A percentile compares a stretch with the other conserved stretches of the same genome.
These are phyloP conservation scores for Athetis lepigone DNA, from an alignment of 2,888 invertebrate genomes.

Conservation along the genomic window DNA sequence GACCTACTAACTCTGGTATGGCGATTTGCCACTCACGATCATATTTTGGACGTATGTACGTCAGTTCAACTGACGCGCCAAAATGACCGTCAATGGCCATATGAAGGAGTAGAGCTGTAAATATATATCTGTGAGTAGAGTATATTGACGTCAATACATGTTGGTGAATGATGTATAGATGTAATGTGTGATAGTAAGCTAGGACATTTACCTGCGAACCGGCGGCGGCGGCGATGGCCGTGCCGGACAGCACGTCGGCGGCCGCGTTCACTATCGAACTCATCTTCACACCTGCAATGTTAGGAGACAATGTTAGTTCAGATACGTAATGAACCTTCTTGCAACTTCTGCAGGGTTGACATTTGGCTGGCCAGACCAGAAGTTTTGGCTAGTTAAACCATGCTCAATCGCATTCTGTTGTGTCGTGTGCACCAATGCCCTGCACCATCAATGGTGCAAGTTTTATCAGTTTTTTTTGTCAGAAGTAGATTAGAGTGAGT, in stretches of 20 bases:
- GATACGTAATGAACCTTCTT: not conserved
- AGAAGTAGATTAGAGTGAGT: no score
- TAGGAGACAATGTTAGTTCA: not conserved
- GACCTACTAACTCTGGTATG: no score
- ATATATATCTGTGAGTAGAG: not conserved
- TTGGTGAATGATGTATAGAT: not conserved
- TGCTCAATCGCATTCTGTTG: not conserved
- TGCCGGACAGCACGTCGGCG: conserved; percentile 92
- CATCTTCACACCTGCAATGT: conserved; percentile 86
- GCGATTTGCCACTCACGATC: no score
- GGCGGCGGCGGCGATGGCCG: conserved; percentile 93
- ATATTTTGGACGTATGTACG: no score
- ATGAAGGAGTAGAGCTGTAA: no score
- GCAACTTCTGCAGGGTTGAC: not conserved
- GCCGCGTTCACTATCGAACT: conserved; percentile 92
- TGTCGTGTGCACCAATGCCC: no score
- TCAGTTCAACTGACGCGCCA: no score
- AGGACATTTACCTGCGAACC: conserved; percentile 84
- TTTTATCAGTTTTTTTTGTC: no score
- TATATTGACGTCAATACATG: not conserved
- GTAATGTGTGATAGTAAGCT: conserved; percentile 6
- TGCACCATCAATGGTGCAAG: no score
- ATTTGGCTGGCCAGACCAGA: not conserved
- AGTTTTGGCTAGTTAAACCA: not conserved
- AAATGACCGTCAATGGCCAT: no score